phyloP scores from a whole-genome alignment of 2,113 vertebrate species.

The Lepisosteus osseus region DNA sequence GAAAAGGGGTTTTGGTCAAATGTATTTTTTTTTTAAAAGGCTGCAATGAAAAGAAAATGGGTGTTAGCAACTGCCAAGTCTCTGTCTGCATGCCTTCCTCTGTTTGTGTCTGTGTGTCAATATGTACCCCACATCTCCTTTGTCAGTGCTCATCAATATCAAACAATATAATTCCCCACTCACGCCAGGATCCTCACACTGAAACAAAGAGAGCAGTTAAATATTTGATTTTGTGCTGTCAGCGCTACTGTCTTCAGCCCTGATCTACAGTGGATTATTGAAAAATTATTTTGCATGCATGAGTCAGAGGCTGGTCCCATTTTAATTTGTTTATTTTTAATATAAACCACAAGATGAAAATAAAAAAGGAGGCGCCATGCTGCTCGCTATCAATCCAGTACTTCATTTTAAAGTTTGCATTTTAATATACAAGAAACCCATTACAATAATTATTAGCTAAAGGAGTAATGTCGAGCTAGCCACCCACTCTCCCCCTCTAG shows the following conservation, averaged over 20 bases:
- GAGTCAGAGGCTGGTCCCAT: slow-evolving; percentile 53
- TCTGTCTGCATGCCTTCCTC: slow-evolving; percentile 9
- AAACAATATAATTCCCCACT: slow-evolving; percentile 51
- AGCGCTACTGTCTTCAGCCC: slow-evolving; percentile 44
- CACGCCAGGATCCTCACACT: slow-evolving; percentile 45
- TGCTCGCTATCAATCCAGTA: slow-evolving; percentile 61
- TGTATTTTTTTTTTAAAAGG: neutral
- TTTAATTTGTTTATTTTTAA: slow-evolving; percentile 61
- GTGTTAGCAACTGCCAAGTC: slow-evolving; percentile 6
- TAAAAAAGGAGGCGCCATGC: slow-evolving; percentile 41
- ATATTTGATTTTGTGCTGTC: slow-evolving; percentile 63
- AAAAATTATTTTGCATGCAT: slow-evolving; percentile 61
- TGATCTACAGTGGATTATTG: slow-evolving; percentile 57
- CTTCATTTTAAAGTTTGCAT: slow-evolving; percentile 59
- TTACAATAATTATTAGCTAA: slow-evolving; percentile 56
- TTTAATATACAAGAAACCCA: slow-evolving; percentile 60
- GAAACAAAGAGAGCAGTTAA: slow-evolving; percentile 57
- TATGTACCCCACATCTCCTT: slow-evolving; percentile 26
- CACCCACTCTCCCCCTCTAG: slow-evolving; percentile 7
- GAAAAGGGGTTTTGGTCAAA: neutral
- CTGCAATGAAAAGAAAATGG: neutral
- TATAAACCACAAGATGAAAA: slow-evolving; percentile 61
- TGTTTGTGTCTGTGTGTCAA: slow-evolving; percentile 19
- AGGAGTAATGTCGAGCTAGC: slow-evolving; percentile 43
- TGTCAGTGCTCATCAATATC: slow-evolving; percentile 45